Conservation (phyloP, 2,888 invertebrate species). For the Nysson spinosus region DNA sequence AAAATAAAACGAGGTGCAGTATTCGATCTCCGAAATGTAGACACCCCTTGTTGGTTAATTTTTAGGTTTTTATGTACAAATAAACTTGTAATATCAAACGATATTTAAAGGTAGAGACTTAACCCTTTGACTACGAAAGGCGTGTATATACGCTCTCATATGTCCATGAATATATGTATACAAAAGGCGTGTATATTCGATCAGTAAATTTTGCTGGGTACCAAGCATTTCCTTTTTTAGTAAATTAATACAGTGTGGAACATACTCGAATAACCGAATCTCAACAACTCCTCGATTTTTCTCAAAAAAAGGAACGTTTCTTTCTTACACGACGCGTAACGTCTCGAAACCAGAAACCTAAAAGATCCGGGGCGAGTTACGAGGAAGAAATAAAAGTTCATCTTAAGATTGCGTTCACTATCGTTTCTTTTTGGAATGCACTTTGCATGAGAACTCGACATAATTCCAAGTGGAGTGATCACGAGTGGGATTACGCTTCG, state of each 20-base stretch:
- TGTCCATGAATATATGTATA: constrained; percentile 39
- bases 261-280: no score
- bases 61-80: neutral
- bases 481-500: constrained; percentile 22
- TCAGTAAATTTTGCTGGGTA: no score
- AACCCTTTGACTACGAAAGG: constrained; percentile 23
- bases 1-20: no score
- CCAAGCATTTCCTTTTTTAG: no score
- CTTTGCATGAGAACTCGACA: constrained; percentile 46
- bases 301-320: constrained; percentile 30
- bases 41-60: no score
- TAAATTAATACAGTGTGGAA: no score
- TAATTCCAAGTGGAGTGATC: constrained; percentile 23
- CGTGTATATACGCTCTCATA: constrained; percentile 32
- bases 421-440: constrained; percentile 55
- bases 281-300: no score
- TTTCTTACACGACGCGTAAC: constrained; percentile 11
- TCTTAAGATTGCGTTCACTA: neutral
- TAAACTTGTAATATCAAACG: constrained; percentile 2
- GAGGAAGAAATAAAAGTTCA: constrained; percentile 3
- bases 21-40: no score
- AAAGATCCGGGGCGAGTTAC: neutral
- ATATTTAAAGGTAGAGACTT: constrained; percentile 32
- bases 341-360: constrained; percentile 3
- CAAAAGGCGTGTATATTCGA: no score